Conservation (phyloP, 2,113 vertebrate species). For the Sebastes fasciatus region DNA sequence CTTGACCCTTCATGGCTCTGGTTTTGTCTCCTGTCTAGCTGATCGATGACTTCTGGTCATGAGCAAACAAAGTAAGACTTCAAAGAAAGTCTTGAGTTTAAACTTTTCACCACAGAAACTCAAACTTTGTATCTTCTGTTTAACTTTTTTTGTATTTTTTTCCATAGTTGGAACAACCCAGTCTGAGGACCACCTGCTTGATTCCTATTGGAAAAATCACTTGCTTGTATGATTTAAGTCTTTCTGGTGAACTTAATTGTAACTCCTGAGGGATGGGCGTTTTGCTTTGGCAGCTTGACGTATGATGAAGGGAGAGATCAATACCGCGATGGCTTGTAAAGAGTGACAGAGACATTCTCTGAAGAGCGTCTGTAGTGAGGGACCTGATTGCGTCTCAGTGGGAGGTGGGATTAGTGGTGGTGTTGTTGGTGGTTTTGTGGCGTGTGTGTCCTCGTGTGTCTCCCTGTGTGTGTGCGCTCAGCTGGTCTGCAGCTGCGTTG, state of each 20-base stretch:
- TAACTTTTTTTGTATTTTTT: background rate
- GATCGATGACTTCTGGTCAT: slow-evolving; percentile 32
- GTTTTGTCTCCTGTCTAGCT: slow-evolving; percentile 7
- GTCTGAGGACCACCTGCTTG: background rate
- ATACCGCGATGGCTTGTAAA: background rate
- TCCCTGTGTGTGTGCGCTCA: slow-evolving; percentile 39
- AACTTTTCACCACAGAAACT: background rate
- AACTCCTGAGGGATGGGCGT: background rate
- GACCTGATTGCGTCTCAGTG: slow-evolving; percentile 13
- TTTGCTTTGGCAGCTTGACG: background rate
- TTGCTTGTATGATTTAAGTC: background rate
- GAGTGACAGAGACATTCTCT: background rate
- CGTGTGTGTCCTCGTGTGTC: background rate
- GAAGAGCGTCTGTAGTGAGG: slow-evolving; percentile 11
- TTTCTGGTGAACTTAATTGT: background rate
- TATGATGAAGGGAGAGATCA: background rate
- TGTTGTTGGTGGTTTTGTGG: background rate
- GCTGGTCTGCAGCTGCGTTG: slow-evolving; percentile 72
- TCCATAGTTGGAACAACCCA: background rate
- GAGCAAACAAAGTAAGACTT: background rate
- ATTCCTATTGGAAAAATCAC: background rate
- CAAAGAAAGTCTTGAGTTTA: slow-evolving; percentile 26
- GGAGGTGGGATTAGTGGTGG: slow-evolving; percentile 43
- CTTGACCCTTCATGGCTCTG: slow-evolving; percentile 36
- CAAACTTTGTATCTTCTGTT: background rate